Percentiles rank a stretch among this genome's conserved stretches.
Conservation (phyloP, 2,113 vertebrate genomes). For the Pithys albifrons region DNA sequence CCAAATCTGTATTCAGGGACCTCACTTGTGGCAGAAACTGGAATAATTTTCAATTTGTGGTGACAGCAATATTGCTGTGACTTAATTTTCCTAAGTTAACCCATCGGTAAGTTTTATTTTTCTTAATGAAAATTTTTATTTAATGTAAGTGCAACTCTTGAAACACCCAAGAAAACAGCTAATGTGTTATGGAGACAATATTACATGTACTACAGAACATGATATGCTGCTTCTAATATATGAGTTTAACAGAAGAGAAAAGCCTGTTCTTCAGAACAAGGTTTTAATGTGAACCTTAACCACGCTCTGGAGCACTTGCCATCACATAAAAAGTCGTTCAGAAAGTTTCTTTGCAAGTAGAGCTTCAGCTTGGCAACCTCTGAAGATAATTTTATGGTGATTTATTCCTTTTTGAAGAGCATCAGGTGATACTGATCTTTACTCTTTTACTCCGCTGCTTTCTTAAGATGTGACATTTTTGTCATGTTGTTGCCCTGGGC, state of each 20-base stretch:
- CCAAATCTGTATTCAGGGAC: background rate
- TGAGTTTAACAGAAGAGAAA: background rate
- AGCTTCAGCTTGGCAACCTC: constrained; percentile 9
- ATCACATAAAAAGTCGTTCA: background rate
- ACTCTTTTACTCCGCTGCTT: background rate
- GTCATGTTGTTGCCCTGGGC: background rate
- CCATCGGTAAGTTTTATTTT: background rate
- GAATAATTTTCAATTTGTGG: constrained; percentile 2
- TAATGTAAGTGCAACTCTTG: background rate
- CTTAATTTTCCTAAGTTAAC: background rate
- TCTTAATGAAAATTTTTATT: background rate
- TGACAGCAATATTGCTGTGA: background rate
- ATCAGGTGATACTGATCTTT: background rate
- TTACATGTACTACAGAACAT: background rate
- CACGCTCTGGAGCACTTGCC: background rate
- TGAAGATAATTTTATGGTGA: constrained; percentile 40
- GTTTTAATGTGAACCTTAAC: background rate
- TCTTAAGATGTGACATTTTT: constrained; percentile 1
- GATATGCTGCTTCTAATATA: background rate
- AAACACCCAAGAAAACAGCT: background rate
- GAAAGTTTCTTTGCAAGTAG: background rate
- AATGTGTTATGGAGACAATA: background rate
- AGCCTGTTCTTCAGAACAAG: background rate
- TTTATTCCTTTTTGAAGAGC: constrained; percentile 53
- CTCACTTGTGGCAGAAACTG: background rate